These are phyloP conservation scores for Nymphalis polychloros DNA, from an alignment of 2,888 invertebrate genomes.

Conservation along the genomic window DNA sequence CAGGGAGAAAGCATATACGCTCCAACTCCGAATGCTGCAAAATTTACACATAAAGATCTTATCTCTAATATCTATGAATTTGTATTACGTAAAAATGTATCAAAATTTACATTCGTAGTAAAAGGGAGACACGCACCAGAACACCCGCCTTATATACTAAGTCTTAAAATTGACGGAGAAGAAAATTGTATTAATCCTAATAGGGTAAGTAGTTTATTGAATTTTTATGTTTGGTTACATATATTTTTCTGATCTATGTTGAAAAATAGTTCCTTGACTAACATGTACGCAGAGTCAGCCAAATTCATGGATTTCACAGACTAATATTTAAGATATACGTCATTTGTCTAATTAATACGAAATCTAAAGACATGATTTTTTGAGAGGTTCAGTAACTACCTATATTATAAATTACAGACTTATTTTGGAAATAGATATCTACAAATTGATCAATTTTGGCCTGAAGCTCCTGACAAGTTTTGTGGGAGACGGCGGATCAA, in stretches of 20 bases:
- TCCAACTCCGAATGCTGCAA: not conserved
- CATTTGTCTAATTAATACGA: too few relatives aligned
- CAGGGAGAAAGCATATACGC: not conserved
- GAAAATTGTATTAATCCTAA: constrained; percentile 2
- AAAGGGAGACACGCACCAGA: constrained; percentile 4
- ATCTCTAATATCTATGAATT: constrained; percentile 18
- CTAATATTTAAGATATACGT: too few relatives aligned
- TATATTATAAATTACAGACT: constrained; percentile 15
- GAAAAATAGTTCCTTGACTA: too few relatives aligned
- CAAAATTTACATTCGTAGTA: constrained; percentile 1
- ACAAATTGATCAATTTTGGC: constrained; percentile 5
- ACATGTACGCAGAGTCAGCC: too few relatives aligned
- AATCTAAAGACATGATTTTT: too few relatives aligned
- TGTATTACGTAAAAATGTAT: not conserved
- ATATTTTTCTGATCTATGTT: too few relatives aligned
- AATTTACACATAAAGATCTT: constrained; percentile 11
- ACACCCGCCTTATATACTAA: not conserved
- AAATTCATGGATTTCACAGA: too few relatives aligned
- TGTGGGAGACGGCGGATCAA: constrained; percentile 36
- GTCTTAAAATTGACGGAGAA: not conserved
- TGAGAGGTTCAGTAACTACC: too few relatives aligned
- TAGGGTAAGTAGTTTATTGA: not conserved
- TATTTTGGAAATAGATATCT: constrained; percentile 15
- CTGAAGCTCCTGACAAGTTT: constrained; percentile 25
- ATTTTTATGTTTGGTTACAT: too few relatives aligned